Conservation (phyloP, 2,888 invertebrate species). For the Protophormia terraenovae region DNA sequence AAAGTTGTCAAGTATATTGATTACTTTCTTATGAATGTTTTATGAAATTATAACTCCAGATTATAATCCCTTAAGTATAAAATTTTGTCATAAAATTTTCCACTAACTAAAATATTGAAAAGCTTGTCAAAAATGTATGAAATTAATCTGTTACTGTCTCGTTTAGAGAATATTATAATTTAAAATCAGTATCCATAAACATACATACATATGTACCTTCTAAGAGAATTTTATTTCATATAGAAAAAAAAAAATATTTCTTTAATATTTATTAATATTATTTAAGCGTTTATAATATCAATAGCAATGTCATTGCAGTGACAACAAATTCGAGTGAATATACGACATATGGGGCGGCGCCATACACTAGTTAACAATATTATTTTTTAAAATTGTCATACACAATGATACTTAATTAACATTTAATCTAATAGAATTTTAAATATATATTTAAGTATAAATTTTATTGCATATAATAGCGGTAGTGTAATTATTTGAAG, state of each 20-base stretch:
- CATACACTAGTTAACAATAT: conserved; percentile 1
- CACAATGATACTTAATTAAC: background rate
- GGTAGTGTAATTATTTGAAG: too few species aligned
- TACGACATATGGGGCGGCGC: background rate
- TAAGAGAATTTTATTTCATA: background rate
- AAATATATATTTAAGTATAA: background rate
- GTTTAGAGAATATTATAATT: too few species aligned
- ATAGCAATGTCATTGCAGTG: background rate
- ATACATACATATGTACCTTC: too few species aligned
- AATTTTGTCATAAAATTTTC: background rate
- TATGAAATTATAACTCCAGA: too few species aligned
- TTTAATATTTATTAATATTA: background rate
- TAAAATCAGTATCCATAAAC: too few species aligned
- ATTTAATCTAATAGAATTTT: background rate
- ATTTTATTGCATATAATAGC: too few species aligned
- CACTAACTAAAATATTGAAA: background rate
- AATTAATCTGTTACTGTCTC: too few species aligned
- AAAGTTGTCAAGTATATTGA: too few species aligned
- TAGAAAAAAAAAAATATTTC: too few species aligned
- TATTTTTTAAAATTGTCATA: background rate
- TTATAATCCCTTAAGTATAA: too few species aligned
- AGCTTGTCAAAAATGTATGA: too few species aligned
- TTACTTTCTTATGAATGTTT: too few species aligned
- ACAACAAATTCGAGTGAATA: background rate
- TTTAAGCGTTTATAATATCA: background rate